These are phyloP conservation scores for Stegana nigrithorax DNA, from an alignment of 2,888 invertebrate species.

Conservation along the genomic window DNA sequence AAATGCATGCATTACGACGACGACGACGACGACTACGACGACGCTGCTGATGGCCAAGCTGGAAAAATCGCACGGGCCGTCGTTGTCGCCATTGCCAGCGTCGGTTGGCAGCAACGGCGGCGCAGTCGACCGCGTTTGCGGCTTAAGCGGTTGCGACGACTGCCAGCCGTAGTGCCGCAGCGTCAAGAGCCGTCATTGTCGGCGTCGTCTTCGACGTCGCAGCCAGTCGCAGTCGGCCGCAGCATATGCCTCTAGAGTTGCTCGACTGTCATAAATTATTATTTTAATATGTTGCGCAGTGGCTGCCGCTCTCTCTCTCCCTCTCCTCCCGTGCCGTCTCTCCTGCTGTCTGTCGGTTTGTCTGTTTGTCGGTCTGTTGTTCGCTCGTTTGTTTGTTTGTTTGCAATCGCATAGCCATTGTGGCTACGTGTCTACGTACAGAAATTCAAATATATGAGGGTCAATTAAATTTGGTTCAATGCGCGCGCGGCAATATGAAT, in stretches of 20 bases:
- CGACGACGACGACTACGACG: not conserved
- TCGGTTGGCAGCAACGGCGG: not conserved
- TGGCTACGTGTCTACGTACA: not conserved
- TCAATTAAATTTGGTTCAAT: constrained; percentile 18
- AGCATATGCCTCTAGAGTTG: no score
- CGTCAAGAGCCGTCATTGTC: no score
- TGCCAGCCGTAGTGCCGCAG: no score
- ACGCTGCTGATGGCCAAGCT: not conserved
- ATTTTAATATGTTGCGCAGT: constrained; percentile 9
- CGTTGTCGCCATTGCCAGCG: not conserved
- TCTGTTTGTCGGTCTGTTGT: not conserved
- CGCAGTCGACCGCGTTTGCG: no score
- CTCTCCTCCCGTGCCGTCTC: no score
- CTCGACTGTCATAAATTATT: constrained; percentile 11
- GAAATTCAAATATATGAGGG: constrained; percentile 3
- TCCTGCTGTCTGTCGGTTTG: not conserved
- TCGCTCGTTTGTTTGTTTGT: not conserved
- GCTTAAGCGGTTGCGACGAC: no score
- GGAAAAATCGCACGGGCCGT: not conserved
- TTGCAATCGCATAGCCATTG: no score
- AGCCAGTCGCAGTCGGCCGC: no score
- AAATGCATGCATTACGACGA: constrained; percentile 39
- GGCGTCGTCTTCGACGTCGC: no score
- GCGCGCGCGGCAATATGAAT: constrained; percentile 7
- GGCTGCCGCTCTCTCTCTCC: not conserved